A percentile compares a stretch with the other conserved stretches of the same genome.
These are phyloP conservation scores for Pyrgus malvae DNA, from an alignment of 2,888 invertebrate genomes.

Conservation along the genomic window DNA sequence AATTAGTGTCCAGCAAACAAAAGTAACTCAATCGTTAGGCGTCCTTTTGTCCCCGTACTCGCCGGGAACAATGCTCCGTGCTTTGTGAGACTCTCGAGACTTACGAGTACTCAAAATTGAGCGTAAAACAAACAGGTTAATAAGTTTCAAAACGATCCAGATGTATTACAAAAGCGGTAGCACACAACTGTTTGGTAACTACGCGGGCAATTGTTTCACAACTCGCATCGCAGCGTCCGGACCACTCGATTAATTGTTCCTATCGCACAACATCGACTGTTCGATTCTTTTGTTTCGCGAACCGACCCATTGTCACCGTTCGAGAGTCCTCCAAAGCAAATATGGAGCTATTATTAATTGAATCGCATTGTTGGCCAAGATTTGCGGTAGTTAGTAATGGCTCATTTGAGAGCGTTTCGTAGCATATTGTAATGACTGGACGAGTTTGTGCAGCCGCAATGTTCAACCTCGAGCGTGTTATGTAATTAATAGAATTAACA, in stretches of 20 bases:
- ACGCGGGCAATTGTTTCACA: conserved; percentile 69
- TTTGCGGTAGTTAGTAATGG: conserved; percentile 38
- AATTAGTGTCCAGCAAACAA: conserved; percentile 72
- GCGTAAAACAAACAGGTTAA: conserved; percentile 76
- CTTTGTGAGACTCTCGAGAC: conserved; percentile 66
- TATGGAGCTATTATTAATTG: conserved; percentile 33
- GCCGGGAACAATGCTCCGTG: conserved; percentile 65
- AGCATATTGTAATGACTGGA: conserved; percentile 46
- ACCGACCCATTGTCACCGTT: conserved; percentile 50
- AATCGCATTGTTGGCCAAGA: conserved; percentile 36
- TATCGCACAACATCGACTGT: conserved; percentile 62
- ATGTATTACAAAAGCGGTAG: conserved; percentile 80
- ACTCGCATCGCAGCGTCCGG: conserved; percentile 75
- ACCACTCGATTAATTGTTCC: conserved; percentile 79
- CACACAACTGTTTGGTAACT: conserved; percentile 75
- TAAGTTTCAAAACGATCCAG: conserved; percentile 81
- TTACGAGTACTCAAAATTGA: conserved; percentile 57
- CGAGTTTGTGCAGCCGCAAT: conserved; percentile 56
- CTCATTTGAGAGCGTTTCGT: conserved; percentile 36
- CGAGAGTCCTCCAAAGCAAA: conserved; percentile 33
- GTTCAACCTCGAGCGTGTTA: conserved; percentile 53
- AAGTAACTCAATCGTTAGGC: conserved; percentile 73
- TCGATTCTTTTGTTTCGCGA: conserved; percentile 66
- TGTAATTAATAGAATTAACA: conserved; percentile 61
- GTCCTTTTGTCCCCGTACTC: conserved; percentile 62